Percentiles rank a stretch among this genome's conserved stretches.
phyloP scores from a whole-genome alignment of 1,140 invertebrate species.

The Fopius arisanus region DNA sequence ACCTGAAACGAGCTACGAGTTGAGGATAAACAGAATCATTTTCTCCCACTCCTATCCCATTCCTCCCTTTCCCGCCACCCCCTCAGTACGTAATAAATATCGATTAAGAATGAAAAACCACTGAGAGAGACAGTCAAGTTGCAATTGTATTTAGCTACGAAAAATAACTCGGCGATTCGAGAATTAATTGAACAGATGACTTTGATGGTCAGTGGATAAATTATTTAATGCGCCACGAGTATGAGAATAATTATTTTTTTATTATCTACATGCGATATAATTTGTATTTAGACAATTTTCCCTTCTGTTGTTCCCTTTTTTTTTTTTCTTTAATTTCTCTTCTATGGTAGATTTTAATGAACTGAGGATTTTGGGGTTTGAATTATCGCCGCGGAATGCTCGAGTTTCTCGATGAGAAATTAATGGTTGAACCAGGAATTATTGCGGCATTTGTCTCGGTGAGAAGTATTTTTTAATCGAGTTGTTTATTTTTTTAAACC shows the following conservation, averaged over 20 bases:
- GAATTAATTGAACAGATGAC: neutral
- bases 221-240: neutral
- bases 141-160: neutral
- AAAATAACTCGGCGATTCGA: neutral
- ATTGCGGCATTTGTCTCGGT: neutral
- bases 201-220: neutral
- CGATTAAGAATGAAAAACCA: neutral
- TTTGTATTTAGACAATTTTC: neutral
- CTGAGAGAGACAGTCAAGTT: neutral
- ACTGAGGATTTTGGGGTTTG: neutral
- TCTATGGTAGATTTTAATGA: neutral
- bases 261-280: neutral
- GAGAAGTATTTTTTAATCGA: neutral
- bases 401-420: neutral
- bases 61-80: no score
- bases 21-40: neutral
- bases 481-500: neutral
- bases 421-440: neutral
- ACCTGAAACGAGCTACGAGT: neutral
- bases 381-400: neutral
- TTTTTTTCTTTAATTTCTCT: neutral
- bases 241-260: constrained; percentile 6
- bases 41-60: neutral
- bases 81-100: neutral
- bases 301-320: neutral